These are phyloP conservation scores for Dolichoris vasculosae DNA, from an alignment of 1,140 invertebrate genomes.

Conservation along the genomic window DNA sequence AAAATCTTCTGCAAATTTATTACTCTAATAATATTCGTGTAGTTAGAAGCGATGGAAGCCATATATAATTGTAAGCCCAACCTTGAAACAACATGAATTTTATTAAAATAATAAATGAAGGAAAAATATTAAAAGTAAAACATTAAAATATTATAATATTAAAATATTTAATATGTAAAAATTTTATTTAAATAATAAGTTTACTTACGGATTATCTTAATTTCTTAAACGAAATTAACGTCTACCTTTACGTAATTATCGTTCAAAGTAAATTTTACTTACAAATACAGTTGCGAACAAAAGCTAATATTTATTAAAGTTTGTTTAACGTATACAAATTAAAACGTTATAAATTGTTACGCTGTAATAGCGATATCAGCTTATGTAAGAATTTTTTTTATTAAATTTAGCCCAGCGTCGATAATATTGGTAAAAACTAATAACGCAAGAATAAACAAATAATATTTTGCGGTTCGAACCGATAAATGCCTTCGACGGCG, in stretches of 20 bases:
- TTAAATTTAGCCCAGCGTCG: background rate
- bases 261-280: background rate
- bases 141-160: background rate
- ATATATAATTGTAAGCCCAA: background rate
- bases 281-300: background rate
- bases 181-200: background rate
- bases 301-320: background rate
- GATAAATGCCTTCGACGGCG: no score
- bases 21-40: background rate
- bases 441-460: no score
- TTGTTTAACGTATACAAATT: background rate
- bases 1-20: conserved; percentile 5
- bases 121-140: background rate
- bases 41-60: background rate
- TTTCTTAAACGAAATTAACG: background rate
- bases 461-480: no score
- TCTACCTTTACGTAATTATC: background rate
- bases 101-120: background rate
- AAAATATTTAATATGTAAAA: background rate
- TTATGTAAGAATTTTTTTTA: background rate
- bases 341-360: background rate
- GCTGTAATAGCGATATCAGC: background rate
- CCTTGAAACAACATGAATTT: background rate
- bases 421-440: background rate
- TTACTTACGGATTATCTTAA: background rate